Conservation (phyloP, 2,888 invertebrate species). For the Toxonevra muliebris region DNA sequence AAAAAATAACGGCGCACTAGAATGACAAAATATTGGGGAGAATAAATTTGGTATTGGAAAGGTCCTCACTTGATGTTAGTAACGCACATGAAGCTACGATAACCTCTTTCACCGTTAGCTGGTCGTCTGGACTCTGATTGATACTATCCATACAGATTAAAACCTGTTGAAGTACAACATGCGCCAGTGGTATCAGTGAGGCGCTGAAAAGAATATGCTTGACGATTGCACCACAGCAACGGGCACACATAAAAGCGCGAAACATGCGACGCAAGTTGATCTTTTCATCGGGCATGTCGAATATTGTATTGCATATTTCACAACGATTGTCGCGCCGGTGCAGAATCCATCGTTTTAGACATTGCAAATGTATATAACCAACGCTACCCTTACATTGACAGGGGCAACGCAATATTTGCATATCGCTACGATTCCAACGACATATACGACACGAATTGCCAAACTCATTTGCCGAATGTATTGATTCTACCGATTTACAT, state of each 20-base stretch:
- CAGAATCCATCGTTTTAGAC: constrained; percentile 60
- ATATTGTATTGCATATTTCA: constrained; percentile 56
- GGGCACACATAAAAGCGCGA: constrained; percentile 53
- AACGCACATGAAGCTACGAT: constrained; percentile 51
- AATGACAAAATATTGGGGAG: not conserved
- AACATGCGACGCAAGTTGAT: constrained; percentile 50
- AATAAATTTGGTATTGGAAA: not conserved
- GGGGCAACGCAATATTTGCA: constrained; percentile 57
- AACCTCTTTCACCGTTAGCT: constrained; percentile 50
- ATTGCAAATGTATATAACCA: constrained; percentile 59
- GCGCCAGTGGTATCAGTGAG: constrained; percentile 57
- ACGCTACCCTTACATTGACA: constrained; percentile 62
- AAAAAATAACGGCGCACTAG: not conserved
- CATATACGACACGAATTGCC: constrained; percentile 61
- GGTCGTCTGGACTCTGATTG: constrained; percentile 50
- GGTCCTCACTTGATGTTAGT: constrained; percentile 53
- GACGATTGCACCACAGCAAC: constrained; percentile 56
- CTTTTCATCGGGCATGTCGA: constrained; percentile 50
- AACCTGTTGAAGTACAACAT: constrained; percentile 58
- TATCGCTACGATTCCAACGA: constrained; percentile 56
- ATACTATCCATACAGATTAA: constrained; percentile 58
- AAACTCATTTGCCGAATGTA: constrained; percentile 53
- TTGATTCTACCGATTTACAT: constrained; percentile 42
- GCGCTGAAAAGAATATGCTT: constrained; percentile 55
- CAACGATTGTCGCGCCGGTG: constrained; percentile 55